Base-by-base conservation (phyloP, 2,113 vertebrate species). In the Campylorhamphus procurvoides region DNA sequence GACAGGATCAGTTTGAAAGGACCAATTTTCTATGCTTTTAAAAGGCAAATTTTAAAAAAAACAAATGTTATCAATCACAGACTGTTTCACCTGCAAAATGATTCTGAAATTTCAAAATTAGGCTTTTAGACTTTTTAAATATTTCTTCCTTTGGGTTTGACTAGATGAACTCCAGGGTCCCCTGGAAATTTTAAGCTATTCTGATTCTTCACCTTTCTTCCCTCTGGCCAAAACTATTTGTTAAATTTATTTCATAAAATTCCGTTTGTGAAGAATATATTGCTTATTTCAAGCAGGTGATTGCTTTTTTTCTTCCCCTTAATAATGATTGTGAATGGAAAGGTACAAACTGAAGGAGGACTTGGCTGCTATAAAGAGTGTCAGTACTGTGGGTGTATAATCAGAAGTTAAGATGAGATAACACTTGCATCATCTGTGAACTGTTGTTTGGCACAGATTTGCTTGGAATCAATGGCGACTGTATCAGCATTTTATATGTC, bases 401-500 rank as follows among this genome's bases (percentile, higher is more conserved):
- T 74, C 50, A 84, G 92, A 90, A 94, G 55, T 56, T 90, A 50
- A 80, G 81, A 95, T 42, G 62, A 77, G 56, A 60, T 93, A 79
- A 75, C 7, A 6, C 66, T 90, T 77, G 44, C 46, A 58, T 84
- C 59, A 78, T 81, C 72, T 73, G 24, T 66, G 90, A 68, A 56
- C 74, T 89, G 64, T 72, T 81, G 37, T 73, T 94, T 89, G 59
- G 72, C 74, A 89, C 23, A 73, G 47, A 58, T 85, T 76, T 75
- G 19, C 71, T 77, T 90, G 49, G 77, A 94, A 90, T 95, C 78
- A 74, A 12, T 86, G 78, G 66, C 25, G 94, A 35, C 58, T 69
- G 19, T 53, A 58, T 76, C 59, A 67, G 75, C 63, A 63, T 33
- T 90, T 93, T 89, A 85, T 55, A 78, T 28, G 73, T 59, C 22